These are phyloP conservation scores for Zosterops lateralis DNA, from an alignment of 2,113 vertebrate genomes.

Conservation along the genomic window DNA sequence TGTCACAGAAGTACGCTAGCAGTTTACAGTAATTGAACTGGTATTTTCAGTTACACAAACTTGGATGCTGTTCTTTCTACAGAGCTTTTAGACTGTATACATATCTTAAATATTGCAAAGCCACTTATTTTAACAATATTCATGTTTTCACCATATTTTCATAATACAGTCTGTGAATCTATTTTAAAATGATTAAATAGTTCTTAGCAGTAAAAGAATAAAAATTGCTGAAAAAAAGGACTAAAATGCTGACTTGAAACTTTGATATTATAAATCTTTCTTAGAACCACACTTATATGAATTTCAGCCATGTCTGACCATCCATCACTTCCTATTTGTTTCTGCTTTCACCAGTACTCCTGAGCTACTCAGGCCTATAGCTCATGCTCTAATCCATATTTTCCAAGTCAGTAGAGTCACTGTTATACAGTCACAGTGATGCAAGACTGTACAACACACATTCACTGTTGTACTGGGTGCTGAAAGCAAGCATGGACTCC, in stretches of 20 bases:
- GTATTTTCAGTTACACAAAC: background rate
- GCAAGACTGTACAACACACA: background rate
- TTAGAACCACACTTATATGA: background rate
- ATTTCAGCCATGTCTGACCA: background rate
- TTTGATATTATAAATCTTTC: background rate
- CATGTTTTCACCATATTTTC: background rate
- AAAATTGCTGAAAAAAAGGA: background rate
- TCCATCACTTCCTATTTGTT: background rate
- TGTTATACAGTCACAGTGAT: background rate
- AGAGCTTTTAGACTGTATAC: background rate
- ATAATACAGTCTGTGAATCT: background rate
- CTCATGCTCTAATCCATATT: background rate
- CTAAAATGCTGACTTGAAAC: background rate
- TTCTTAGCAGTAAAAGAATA: background rate
- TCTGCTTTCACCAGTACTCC: background rate
- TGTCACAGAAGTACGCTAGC: background rate
- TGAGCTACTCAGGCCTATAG: background rate
- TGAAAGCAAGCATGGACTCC: background rate
- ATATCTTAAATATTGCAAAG: constrained; percentile 12
- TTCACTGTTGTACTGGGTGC: too few relatives aligned
- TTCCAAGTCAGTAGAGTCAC: background rate
- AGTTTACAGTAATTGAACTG: background rate
- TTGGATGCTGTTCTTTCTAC: background rate
- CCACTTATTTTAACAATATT: constrained; percentile 16
- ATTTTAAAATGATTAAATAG: constrained; percentile 17